phyloP scores from a whole-genome alignment of 2,113 vertebrate species.

The Phyllostomus hastatus region DNA sequence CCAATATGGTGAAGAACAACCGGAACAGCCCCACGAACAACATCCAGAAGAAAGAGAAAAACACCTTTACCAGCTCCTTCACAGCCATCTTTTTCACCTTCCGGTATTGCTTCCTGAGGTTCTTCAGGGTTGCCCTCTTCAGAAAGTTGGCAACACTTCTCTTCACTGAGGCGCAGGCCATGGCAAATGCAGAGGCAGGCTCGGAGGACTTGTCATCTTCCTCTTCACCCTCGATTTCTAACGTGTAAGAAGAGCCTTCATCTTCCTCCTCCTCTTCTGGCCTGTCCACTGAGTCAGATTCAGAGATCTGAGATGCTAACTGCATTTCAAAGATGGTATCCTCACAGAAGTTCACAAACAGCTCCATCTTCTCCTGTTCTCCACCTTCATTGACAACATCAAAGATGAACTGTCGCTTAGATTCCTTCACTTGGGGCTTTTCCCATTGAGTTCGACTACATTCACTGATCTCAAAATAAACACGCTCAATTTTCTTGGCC shows the following conservation, averaged over 20 bases:
- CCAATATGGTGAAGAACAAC: slow-evolving; percentile 87
- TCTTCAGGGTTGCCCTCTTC: slow-evolving; percentile 89
- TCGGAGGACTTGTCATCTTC: slow-evolving; percentile 85
- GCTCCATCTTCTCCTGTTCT: slow-evolving; percentile 99
- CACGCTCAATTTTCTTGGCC: slow-evolving; percentile 96
- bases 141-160: slow-evolving; percentile 86
- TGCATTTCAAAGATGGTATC: slow-evolving; percentile 99
- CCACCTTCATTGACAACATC: slow-evolving; percentile 98
- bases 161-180: slow-evolving; percentile 89
- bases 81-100: slow-evolving; percentile 93
- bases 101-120: slow-evolving; percentile 89
- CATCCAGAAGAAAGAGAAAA: slow-evolving; percentile 94
- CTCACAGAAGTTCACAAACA: slow-evolving; percentile 99
- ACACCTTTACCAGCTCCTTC: slow-evolving; percentile 90
- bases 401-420: slow-evolving; percentile 98
- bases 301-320: slow-evolving; percentile 95
- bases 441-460: slow-evolving; percentile 98
- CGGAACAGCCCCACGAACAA: slow-evolving; percentile 90
- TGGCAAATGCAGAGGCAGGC: slow-evolving; percentile 91
- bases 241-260: slow-evolving; percentile 77
- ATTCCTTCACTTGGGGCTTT: slow-evolving; percentile 98
- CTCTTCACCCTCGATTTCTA: slow-evolving; percentile 86
- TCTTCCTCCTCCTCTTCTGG: slow-evolving; percentile 86
- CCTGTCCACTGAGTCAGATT: slow-evolving; percentile 90
- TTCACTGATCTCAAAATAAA: slow-evolving; percentile 98